A percentile compares a stretch with the other conserved stretches of the same genome.
Conservation (phyloP, 1,140 invertebrate species). For the Caerostris darwini region DNA sequence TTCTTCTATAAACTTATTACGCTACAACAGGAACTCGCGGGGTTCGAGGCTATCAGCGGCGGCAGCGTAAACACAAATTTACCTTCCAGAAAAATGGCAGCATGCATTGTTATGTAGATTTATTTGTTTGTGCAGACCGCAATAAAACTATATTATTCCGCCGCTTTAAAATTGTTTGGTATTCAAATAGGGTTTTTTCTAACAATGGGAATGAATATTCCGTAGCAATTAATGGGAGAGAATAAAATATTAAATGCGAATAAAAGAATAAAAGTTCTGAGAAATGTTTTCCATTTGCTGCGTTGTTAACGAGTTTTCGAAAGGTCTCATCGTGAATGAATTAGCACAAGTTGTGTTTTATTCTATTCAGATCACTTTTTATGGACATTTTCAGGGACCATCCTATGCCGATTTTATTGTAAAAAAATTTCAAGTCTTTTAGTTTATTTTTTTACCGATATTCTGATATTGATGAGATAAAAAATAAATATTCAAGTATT, state of each 20-base stretch:
- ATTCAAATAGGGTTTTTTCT: neutral
- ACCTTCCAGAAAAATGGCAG: neutral
- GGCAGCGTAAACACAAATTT: neutral
- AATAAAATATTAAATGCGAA: neutral
- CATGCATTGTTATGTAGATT: neutral
- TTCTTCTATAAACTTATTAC: neutral
- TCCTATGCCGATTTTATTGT: no score
- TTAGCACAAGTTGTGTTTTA: no score
- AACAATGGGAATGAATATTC: slow-evolving; percentile 22
- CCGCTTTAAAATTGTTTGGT: neutral
- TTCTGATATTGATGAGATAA: no score
- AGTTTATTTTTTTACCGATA: no score
- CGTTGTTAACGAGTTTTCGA: no score
- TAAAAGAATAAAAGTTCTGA: no score
- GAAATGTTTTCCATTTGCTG: no score
- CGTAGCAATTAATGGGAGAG: neutral
- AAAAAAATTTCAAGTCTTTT: no score
- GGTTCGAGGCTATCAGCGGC: neutral
- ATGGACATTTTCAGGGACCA: no score
- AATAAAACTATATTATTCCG: neutral
- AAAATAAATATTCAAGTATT: no score
- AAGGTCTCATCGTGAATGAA: no score
- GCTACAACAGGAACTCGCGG: neutral
- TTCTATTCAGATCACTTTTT: no score
- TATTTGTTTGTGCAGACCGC: neutral